phyloP scores from a whole-genome alignment of 2,888 invertebrate genomes.

The Schizotus pectinicornis region DNA sequence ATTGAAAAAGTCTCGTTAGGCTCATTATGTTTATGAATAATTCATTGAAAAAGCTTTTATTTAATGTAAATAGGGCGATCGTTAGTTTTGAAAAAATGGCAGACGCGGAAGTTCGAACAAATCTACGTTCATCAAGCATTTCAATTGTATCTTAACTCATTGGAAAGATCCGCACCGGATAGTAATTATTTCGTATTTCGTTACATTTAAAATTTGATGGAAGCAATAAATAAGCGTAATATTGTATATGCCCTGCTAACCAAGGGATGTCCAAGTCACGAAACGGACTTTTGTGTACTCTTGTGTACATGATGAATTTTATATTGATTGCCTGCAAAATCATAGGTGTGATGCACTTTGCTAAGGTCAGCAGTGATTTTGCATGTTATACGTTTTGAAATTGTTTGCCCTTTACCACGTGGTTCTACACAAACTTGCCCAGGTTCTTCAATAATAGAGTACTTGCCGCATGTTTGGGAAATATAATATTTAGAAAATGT shows the following conservation, averaged over 20 bases:
- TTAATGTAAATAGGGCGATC: constrained; percentile 30
- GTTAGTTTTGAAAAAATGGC: constrained; percentile 24
- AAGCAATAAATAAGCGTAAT: neutral
- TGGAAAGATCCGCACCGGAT: constrained; percentile 12
- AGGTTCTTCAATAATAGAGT: no score
- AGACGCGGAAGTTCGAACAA: constrained; percentile 14
- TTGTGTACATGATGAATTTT: neutral
- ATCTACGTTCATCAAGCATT: constrained; percentile 16
- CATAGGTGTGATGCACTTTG: constrained; percentile 27
- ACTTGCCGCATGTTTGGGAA: no score
- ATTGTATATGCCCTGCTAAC: neutral
- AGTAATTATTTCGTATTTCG: constrained; percentile 3
- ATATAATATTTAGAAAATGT: no score
- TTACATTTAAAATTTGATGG: no score
- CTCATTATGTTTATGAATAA: constrained; percentile 21
- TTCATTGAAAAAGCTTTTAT: constrained; percentile 19
- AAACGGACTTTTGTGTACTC: no score
- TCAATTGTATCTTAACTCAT: constrained; percentile 1
- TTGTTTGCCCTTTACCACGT: no score
- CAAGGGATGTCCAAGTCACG: constrained; percentile 23
- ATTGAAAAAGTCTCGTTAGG: constrained; percentile 14
- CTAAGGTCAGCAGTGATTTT: constrained; percentile 3
- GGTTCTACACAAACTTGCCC: no score
- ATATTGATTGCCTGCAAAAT: neutral
- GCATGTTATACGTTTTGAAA: neutral